Base-by-base conservation (phyloP, 2,888 invertebrate genomes). In the Tipula confusa region DNA sequence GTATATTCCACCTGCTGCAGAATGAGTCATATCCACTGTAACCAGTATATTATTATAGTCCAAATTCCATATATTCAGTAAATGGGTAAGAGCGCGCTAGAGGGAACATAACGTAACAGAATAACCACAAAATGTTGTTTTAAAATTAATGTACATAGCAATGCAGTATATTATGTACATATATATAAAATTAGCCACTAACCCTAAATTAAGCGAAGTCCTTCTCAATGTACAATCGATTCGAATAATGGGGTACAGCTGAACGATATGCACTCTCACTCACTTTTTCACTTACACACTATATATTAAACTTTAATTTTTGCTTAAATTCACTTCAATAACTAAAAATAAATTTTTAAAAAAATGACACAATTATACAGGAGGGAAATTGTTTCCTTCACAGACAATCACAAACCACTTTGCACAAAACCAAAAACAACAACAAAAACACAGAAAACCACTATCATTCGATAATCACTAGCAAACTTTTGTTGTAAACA, bases 381-480 rank as follows among this genome's bases (percentile, higher is more conserved):
- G 7, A 64, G 64, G 64, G 24, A n/a, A n/a, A n/a, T n/a, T n/a
- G n/a, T 24, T 64, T 64, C 64, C 64, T 64, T 18, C 64, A 9
- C 24, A 24, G 64, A 64, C 18, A 64, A 24, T 24, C 64, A n/a
- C n/a, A 64, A 64, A 64, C 64, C 64, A 64, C 64, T 64, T 64
- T 64, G 64, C 64, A 64, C 64, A 64, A 64, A 64, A 64, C 64
- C 64, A 64, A 64, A 6, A 64, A 64, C 64, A 64, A 64, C 64
- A 48, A 48, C 33, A 33, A 33, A 33, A 33, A 33, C 33, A 9
- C 11, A 18, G 18, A 48, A 18, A 48, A 48, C 48, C 48, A 64
- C 64, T 64, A 64, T 24, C 48, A 6, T 9, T 24, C 24, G 64
- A 64, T 64, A 48, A 64, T 64, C 64, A 64, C 43, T n/a, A 0